Percentiles rank a stretch among this genome's conserved stretches.
These are phyloP conservation scores for Orchesellides sinensis DNA, from an alignment of 2,888 invertebrate species.

Conservation along the genomic window DNA sequence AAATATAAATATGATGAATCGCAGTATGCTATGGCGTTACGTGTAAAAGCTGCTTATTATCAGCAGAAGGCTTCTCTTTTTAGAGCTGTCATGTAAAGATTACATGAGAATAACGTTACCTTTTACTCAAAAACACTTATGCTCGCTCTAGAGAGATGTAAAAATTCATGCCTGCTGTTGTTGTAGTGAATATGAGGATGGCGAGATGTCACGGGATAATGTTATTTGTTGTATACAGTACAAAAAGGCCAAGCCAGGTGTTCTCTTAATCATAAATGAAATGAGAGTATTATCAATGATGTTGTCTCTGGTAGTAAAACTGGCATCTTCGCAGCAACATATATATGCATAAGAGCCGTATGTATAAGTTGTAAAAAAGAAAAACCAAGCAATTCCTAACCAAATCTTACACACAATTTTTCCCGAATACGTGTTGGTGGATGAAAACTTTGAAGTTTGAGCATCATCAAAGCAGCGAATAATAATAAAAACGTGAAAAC, in stretches of 20 bases:
- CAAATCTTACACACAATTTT: no score
- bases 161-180: slow-evolving; percentile 2
- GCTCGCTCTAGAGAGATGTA: neutral
- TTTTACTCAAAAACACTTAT: neutral
- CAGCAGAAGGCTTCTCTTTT: neutral
- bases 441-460: no score
- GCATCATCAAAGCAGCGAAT: no score
- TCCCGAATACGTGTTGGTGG: no score
- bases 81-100: neutral
- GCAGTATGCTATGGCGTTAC: neutral
- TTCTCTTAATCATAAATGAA: neutral
- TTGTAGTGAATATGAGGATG: slow-evolving; percentile 28
- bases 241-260: slow-evolving; percentile 31
- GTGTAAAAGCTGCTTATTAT: neutral
- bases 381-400: no score
- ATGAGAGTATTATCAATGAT: slow-evolving; percentile 18
- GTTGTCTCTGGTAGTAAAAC: no score
- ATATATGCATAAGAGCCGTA: no score
- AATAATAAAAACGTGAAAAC: slow-evolving; percentile 17
- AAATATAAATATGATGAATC: no score
- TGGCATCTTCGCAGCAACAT: no score
- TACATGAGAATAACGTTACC: neutral
- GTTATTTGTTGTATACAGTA: slow-evolving; percentile 23
- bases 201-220: slow-evolving; percentile 32
- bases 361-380: no score